These are phyloP conservation scores for Pristionchus exspectatus DNA, from an alignment of 2,888 invertebrate genomes.

Conservation along the genomic window DNA sequence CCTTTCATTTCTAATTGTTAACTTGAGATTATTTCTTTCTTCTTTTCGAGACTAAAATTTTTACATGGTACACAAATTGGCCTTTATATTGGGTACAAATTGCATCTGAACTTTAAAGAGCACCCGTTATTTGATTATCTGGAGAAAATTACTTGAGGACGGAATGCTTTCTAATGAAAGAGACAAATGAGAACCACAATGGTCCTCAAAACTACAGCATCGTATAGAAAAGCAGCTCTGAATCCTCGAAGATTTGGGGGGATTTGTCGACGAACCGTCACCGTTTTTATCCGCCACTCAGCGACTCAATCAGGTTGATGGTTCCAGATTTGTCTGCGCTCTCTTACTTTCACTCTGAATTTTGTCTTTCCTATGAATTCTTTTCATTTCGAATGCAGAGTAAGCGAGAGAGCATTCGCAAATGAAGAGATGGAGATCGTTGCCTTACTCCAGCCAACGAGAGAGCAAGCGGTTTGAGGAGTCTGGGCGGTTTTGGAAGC, in stretches of 20 bases:
- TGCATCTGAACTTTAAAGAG: no score
- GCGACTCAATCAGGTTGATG: slow-evolving; percentile 9
- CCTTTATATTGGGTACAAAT: no score
- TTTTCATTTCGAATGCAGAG: no score
- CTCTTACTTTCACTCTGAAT: neutral
- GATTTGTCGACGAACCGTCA: slow-evolving; percentile 1
- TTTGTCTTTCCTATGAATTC: neutral
- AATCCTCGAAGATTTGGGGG: neutral
- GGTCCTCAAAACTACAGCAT: neutral
- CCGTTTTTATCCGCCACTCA: neutral
- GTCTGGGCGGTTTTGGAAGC: neutral
- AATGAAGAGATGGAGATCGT: no score
- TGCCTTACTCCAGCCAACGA: neutral
- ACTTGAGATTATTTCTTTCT: no score
- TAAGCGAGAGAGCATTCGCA: no score
- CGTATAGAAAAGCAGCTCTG: neutral
- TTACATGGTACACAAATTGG: no score
- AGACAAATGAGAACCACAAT: neutral
- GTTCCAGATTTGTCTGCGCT: neutral
- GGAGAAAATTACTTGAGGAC: no score
- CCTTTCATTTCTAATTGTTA: no score
- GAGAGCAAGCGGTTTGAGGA: neutral
- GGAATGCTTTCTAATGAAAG: neutral
- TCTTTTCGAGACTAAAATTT: no score
- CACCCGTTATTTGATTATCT: no score